Evolutionary conservation across 2,113 vertebrate species (phyloP).

Genomic region (Phodopus roborovskii): DNA sequence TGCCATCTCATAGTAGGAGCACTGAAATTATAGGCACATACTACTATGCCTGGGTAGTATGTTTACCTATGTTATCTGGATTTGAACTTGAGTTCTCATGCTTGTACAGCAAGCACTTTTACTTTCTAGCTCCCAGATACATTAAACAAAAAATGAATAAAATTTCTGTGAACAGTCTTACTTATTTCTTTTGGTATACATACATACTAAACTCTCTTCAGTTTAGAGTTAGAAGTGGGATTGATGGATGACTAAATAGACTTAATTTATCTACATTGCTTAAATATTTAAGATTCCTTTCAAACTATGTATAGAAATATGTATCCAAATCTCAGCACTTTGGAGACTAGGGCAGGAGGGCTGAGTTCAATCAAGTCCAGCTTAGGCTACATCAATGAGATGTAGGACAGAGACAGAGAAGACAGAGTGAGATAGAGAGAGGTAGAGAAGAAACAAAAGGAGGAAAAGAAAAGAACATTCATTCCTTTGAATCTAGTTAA

Average conservation of each 20-base stretch:
- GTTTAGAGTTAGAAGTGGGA: conserved; percentile 26
- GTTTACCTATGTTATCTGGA: neutral
- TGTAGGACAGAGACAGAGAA: neutral
- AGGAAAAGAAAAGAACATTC: neutral
- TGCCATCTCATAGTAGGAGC: neutral
- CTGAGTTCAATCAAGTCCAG: neutral
- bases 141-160: neutral
- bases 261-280: conserved; percentile 36
- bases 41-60: neutral
- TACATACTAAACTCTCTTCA: conserved; percentile 17
- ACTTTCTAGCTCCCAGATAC: neutral
- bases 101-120: neutral
- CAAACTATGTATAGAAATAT: neutral
- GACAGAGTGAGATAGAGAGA: neutral
- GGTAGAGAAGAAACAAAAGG: neutral
- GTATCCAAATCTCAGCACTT: neutral
- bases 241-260: neutral
- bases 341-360: neutral
- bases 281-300: conserved; percentile 51
- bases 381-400: neutral
- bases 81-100: neutral
- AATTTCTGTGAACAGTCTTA: conserved; percentile 28
- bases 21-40: neutral
- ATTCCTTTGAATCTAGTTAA: conserved; percentile 35
- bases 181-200: conserved; percentile 19